These are phyloP conservation scores for Diacarnus erythraeanus DNA, from an alignment of 37 sponge, comb jelly and placozoan species.

Conservation along the genomic window DNA sequence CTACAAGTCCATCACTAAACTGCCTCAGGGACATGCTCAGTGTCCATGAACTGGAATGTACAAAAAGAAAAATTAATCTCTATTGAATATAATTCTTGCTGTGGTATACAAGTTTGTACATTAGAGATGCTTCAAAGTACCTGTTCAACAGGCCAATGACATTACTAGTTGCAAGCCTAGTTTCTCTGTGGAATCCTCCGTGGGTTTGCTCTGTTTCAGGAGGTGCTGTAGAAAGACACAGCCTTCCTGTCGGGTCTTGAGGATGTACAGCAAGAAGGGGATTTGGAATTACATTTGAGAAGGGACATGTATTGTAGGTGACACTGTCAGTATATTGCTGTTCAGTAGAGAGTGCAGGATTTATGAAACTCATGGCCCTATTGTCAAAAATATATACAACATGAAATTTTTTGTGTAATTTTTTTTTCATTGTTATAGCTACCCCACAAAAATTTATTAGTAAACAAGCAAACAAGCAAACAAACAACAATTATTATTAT, in stretches of 20 bases:
- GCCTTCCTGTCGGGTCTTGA: neutral
- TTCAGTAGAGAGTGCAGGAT: neutral
- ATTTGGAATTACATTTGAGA: neutral
- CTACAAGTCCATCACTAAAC: constrained; percentile 22
- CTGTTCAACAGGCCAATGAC: constrained; percentile 26
- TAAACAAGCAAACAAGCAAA: too few species aligned
- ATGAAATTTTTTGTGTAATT: too few species aligned
- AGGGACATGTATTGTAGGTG: constrained; percentile 41
- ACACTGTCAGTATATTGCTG: constrained; percentile 21
- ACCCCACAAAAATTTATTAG: too few species aligned
- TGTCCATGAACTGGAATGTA: constrained; percentile 19
- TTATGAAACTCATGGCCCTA: constrained; percentile 44
- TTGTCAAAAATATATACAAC: constrained; percentile 15
- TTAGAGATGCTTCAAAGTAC: neutral
- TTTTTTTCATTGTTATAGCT: too few species aligned
- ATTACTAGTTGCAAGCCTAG: constrained; percentile 25
- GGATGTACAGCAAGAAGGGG: constrained; percentile 26
- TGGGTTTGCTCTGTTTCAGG: neutral
- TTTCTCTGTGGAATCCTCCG: constrained; percentile 42
- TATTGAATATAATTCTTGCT: neutral
- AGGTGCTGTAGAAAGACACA: constrained; percentile 17
- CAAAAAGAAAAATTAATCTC: neutral
- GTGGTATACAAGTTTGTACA: too few species aligned
- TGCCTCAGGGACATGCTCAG: constrained; percentile 13
- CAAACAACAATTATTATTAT: too few species aligned